Percentiles rank a stretch among this genome's conserved stretches.
Evolutionary conservation across 2,888 invertebrate genomes (phyloP).

Genomic region (Yponomeuta malinellus): DNA sequence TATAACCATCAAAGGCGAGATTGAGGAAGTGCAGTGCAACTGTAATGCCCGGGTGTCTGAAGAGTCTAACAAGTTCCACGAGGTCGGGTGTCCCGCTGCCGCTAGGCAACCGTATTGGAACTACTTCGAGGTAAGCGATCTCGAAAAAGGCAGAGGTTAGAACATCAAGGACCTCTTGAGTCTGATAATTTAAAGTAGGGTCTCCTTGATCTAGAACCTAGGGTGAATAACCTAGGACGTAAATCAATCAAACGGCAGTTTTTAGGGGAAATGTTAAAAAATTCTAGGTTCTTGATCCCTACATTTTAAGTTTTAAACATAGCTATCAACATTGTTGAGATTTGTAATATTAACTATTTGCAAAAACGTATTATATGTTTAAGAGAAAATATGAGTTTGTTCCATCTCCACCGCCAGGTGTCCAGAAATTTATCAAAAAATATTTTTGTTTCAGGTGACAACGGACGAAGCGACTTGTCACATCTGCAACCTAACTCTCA

Average conservation of each 20-base stretch:
- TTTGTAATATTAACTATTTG: too few species aligned
- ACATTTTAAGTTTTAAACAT: too few species aligned
- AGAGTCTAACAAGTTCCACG: not conserved
- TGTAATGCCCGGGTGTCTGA: not conserved
- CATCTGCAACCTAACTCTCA: not conserved
- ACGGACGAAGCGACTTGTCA: constrained; percentile 8
- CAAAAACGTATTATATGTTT: too few species aligned
- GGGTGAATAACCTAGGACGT: too few species aligned
- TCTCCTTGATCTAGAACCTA: not conserved
- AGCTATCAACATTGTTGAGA: too few species aligned
- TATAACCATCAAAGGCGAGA: not conserved
- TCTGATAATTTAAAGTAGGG: not conserved
- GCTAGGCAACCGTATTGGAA: not conserved
- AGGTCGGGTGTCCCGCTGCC: not conserved
- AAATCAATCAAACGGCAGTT: too few species aligned
- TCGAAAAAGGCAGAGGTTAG: not conserved
- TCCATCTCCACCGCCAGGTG: too few species aligned
- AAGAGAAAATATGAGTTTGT: too few species aligned
- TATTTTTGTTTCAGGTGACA: not conserved
- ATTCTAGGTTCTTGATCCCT: too few species aligned
- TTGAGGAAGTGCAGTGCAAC: not conserved
- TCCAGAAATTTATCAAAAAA: not conserved
- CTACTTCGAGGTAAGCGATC: not conserved
- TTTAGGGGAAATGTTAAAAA: too few species aligned
- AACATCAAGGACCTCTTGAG: not conserved